A percentile compares a stretch with the other conserved stretches of the same genome.
Conservation (phyloP, 2,113 vertebrate genomes). For the Tyto alba region DNA sequence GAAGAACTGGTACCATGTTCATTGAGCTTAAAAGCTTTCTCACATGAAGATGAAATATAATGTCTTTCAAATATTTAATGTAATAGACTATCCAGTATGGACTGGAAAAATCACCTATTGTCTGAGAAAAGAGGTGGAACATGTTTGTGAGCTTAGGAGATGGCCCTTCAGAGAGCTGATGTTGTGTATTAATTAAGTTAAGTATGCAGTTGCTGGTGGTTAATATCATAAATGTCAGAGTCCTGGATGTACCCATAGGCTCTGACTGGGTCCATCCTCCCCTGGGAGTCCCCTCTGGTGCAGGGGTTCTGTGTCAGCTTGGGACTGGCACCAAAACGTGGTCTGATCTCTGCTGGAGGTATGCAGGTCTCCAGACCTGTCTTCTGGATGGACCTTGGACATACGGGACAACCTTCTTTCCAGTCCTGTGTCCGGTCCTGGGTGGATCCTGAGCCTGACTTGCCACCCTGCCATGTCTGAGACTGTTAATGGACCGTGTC, state of each 20-base stretch:
- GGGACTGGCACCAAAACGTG: not conserved
- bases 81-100: not conserved
- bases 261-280: not conserved
- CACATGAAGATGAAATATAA: not conserved
- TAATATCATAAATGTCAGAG: not conserved
- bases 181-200: not conserved
- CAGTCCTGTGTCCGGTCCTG: not conserved
- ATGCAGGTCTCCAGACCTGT: not conserved
- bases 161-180: not conserved
- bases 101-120: not conserved
- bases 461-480: not conserved
- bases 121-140: not conserved
- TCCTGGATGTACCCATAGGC: not conserved
- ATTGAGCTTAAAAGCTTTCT: not conserved
- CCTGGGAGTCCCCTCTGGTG: not conserved
- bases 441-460: not conserved
- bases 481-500: not conserved
- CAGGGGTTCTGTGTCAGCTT: not conserved
- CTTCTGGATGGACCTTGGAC: not conserved
- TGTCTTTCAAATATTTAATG: not conserved
- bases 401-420: not conserved
- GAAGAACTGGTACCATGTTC: not conserved
- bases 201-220: not conserved
- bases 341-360: not conserved
- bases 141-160: not conserved